Conservation (phyloP, 1,140 invertebrate species). For the Heliconius melpomene region DNA sequence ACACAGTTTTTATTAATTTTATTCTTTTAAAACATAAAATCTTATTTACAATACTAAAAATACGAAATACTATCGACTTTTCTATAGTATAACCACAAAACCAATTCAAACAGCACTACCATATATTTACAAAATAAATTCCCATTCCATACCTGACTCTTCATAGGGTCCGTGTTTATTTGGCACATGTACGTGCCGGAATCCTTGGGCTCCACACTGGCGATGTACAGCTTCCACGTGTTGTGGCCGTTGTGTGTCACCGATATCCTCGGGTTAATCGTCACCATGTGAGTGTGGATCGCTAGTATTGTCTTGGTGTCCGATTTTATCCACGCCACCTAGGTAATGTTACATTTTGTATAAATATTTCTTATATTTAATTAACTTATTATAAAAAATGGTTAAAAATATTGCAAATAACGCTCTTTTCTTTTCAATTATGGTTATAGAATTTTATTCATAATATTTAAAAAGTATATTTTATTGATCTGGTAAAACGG, state of each 20-base stretch:
- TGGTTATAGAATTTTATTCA: too few species aligned
- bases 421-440: too few species aligned
- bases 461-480: too few species aligned
- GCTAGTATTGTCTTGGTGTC: constrained; percentile 94
- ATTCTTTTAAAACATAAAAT: too few species aligned
- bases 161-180: constrained; percentile 88
- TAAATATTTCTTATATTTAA: too few species aligned
- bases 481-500: too few species aligned
- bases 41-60: too few species aligned
- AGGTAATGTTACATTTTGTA: neutral
- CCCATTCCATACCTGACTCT: constrained; percentile 82
- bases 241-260: constrained; percentile 95
- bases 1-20: too few species aligned
- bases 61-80: too few species aligned
- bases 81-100: neutral
- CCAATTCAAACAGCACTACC: neutral
- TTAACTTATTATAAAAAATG: too few species aligned
- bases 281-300: constrained; percentile 94
- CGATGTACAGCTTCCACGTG: constrained; percentile 94
- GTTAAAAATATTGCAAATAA: too few species aligned
- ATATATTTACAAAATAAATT: neutral
- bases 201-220: constrained; percentile 91
- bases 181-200: constrained; percentile 87
- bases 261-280: constrained; percentile 90
- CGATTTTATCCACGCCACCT: constrained; percentile 96